phyloP scores from a whole-genome alignment of 2,113 vertebrate genomes.

The Mastomys natalensis region DNA sequence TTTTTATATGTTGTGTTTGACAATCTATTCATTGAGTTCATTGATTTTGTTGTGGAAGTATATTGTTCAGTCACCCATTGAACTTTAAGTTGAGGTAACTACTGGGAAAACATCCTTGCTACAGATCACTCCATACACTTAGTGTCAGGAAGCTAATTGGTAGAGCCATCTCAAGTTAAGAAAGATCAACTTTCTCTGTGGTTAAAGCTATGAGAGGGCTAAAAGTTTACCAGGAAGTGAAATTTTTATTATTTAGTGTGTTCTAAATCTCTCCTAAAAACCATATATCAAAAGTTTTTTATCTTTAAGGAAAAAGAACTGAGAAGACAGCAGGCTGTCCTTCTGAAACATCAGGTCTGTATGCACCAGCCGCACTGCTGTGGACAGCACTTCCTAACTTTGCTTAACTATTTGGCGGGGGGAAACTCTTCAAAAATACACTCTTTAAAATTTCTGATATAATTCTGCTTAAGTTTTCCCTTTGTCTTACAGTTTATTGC shows the following conservation, averaged over 20 bases:
- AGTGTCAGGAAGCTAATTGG: neutral
- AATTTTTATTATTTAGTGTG: constrained; percentile 50
- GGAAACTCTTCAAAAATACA: constrained; percentile 74
- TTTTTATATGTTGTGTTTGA: neutral
- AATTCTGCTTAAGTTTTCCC: constrained; percentile 87
- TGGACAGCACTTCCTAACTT: constrained; percentile 70
- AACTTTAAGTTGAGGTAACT: constrained; percentile 55
- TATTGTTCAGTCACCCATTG: neutral
- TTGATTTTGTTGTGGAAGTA: constrained; percentile 2
- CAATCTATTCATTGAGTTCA: neutral
- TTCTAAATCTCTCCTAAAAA: constrained; percentile 37
- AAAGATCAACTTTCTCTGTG: constrained; percentile 34
- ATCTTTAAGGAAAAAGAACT: constrained; percentile 95
- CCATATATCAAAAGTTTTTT: constrained; percentile 79
- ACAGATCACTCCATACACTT: neutral
- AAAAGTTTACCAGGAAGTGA: constrained; percentile 8
- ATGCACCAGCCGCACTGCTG: neutral
- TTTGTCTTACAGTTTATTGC: constrained; percentile 88
- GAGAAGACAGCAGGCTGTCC: constrained; percentile 94
- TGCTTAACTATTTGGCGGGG: constrained; percentile 73
- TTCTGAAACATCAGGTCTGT: constrained; percentile 97
- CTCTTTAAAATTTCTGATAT: constrained; percentile 76
- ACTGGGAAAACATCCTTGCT: neutral
- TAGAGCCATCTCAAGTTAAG: constrained; percentile 3
- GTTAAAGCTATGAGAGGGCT: constrained; percentile 5